Evolutionary conservation across 2,797 vertebrate species (phyloP), one percentile per base, ranked within the genome.

Genomic region (Xyrichtys novacula): DNA sequence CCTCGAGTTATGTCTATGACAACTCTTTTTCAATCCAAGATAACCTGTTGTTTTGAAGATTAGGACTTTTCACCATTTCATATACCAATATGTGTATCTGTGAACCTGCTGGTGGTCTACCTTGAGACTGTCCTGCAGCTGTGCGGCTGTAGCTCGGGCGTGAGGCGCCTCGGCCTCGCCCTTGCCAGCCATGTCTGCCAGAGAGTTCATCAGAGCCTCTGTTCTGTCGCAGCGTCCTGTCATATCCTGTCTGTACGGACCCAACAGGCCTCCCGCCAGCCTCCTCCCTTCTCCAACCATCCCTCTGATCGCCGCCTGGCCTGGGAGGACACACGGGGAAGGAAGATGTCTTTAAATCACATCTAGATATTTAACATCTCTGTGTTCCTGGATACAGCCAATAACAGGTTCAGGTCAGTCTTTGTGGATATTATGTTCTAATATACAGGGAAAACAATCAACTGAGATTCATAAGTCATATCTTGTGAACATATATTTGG

Each of bases 231-330:
- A 98, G 60, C 95, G 96, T 19, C 95, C 96, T 34, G 95, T 89
- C 92, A 99, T 94, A 65, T 98, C 98, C 85, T 98, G 97, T 12
- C 96, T 95, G 72, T 97, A 98, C 0, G 96, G 97, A 1, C 96
- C 97, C 88, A 96, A 91, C 91, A 98, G 95, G 78, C 97, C 96
- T 36, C 95, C 97, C 23, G 96, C 98, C 75, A 98, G 86, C 29
- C 98, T 94, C 65, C 93, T 95, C 6, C 98, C 98, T 86, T 99
- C 98, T 2, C 97, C 97, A 25, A 99, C 96, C 90, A 99, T 95
- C 4, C 96, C 97, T 34, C 97, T 95, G 86, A 99, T 97, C n/a
- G 97, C 97, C 50, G 97, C 98, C 91, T 99, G 98, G 83, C 98
- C 98, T 99, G 79, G 34, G 42, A 68, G 55, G 15, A 49, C 40